Evolutionary conservation across 2,888 invertebrate species (phyloP), one percentile per base, ranked within the genome.

Genomic region (Cryptophagus acutangulus): DNA sequence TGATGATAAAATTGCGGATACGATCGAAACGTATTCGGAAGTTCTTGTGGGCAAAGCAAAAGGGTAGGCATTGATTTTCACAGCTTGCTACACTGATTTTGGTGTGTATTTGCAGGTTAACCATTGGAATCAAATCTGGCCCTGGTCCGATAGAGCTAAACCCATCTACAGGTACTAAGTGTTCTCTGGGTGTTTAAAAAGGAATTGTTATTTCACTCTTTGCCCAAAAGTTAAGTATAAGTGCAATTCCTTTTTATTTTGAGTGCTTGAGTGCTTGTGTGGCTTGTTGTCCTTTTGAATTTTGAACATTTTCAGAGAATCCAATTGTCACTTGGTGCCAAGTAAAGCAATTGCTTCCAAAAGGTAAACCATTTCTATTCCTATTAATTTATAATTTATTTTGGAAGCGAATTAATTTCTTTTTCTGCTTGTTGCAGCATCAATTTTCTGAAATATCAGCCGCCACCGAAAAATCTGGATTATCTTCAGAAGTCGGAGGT

Each of bases 371-470:
- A 26, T 26, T 26, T 26, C 26, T 26, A n/a, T n/a, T n/a, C n/a
- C n/a, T n/a, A n/a, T n/a, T n/a, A 20, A 20, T 8, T 8, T 20
- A 20, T 8, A 20, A 20, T 20, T 20, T 20, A 20, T 8, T 20
- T 20, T 8, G n/a, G 24, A 20, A 20, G n/a, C 25, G n/a, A 17
- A 33, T 14, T 38, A 3, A 20, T 20, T 8, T 20, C n/a, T 6
- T 6, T 20, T 20, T 6, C 24, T 6, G 6, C n/a, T 16, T 8
- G 3, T 61, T 59, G n/a, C 70, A 91, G 92, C 65, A 87, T 92
- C 41, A 91, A 92, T 74, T 92, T 92, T 69, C 80, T 88, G 76
- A 91, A 91, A 69, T 90, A 86, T 70, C 84, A 88, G 63, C 87
- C 87, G 59, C 83, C 84, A 17, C 82, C 86, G 45, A 81, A 81